phyloP scores from a whole-genome alignment of 2,888 invertebrate genomes.

The Trachelus iudaicus region DNA sequence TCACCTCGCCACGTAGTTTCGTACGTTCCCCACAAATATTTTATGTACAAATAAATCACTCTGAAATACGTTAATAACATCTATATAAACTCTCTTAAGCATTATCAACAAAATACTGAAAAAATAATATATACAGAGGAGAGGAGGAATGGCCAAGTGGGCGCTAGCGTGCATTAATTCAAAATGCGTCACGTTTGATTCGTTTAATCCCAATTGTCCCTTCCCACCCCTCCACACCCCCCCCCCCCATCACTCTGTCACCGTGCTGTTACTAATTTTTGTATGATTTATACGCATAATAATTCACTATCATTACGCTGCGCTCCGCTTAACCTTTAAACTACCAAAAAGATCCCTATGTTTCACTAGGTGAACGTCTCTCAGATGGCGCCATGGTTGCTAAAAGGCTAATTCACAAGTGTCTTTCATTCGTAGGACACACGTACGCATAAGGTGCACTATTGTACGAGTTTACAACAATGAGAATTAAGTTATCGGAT shows the following conservation, averaged over 20 bases:
- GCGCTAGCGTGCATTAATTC: not conserved
- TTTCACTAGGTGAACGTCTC: too few relatives aligned
- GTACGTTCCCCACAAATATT: constrained; percentile 26
- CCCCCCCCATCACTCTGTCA: not conserved
- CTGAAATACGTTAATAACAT: constrained; percentile 43
- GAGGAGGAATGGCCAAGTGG: constrained; percentile 5
- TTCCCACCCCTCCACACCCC: too few relatives aligned
- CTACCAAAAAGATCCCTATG: not conserved
- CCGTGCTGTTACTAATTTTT: not conserved
- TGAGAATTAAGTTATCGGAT: not conserved
- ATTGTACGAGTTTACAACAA: not conserved
- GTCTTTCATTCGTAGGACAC: not conserved
- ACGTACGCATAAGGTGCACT: not conserved
- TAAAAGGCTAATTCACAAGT: not conserved
- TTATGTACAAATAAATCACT: constrained; percentile 43
- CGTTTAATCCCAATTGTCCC: not conserved
- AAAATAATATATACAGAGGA: constrained; percentile 39
- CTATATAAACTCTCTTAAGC: constrained; percentile 47
- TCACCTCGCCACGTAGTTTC: not conserved
- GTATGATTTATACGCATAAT: not conserved
- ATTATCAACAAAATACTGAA: constrained; percentile 46
- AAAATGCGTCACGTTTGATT: not conserved
- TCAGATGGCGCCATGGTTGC: not conserved
- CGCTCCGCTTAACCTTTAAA: not conserved
- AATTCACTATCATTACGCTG: not conserved